A percentile compares a stretch with the other conserved stretches of the same genome.
Conservation (phyloP, 2,888 invertebrate species). For the Arrhopalites spinosus region DNA sequence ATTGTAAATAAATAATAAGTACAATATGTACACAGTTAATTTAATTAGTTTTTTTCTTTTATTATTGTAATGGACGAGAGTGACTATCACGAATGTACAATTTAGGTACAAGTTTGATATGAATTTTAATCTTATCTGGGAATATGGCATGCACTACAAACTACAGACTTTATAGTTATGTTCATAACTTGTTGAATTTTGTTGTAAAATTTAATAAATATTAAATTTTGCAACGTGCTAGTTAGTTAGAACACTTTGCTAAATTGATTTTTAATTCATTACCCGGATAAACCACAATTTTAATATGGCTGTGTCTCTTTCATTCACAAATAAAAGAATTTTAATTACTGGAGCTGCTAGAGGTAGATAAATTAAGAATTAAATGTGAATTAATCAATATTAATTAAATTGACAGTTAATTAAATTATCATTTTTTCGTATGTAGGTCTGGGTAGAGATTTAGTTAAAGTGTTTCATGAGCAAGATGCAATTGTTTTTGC, state of each 20-base stretch:
- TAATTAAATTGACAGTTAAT: neutral
- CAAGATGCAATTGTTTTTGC: slow-evolving; percentile 58
- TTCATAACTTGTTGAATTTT: neutral
- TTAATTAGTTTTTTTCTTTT: too few relatives aligned
- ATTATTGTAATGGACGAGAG: too few relatives aligned
- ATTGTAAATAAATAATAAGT: too few relatives aligned
- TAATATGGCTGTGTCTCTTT: neutral
- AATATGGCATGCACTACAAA: neutral
- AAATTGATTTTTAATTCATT: neutral
- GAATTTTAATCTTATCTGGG: neutral
- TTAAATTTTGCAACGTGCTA: neutral
- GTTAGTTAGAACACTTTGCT: neutral
- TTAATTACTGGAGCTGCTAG: slow-evolving; percentile 15
- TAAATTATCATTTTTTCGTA: neutral
- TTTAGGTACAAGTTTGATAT: too few relatives aligned
- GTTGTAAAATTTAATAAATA: neutral
- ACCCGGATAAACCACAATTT: neutral
- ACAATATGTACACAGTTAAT: too few relatives aligned
- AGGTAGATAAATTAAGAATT: neutral
- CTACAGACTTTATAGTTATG: neutral
- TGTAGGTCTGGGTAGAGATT: slow-evolving; percentile 48
- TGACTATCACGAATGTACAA: too few relatives aligned
- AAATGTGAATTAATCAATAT: neutral
- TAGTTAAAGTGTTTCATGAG: slow-evolving; percentile 53
- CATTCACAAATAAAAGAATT: slow-evolving; percentile 6